Evolutionary conservation across 2,113 vertebrate genomes (phyloP).

Genomic region (Steatornis caripensis): DNA sequence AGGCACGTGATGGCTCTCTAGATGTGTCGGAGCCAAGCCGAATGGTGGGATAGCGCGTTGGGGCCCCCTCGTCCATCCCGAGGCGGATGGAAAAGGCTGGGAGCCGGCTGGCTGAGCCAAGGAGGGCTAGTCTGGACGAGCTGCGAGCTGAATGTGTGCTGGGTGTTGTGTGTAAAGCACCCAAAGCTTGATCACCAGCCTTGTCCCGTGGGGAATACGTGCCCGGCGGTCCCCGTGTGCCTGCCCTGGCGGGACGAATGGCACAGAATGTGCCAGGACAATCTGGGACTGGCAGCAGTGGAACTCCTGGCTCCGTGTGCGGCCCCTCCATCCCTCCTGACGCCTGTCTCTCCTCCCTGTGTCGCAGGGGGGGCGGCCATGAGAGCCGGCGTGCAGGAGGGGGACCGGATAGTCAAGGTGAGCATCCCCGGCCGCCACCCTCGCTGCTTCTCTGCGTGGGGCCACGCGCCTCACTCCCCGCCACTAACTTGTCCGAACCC

Average conservation of each 20-base stretch:
- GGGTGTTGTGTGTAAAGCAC: background rate
- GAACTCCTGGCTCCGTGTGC: background rate
- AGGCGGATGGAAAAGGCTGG: background rate
- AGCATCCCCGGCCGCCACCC: background rate
- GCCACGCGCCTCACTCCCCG: accelerated
- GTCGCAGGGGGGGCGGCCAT: slow-evolving; percentile 88
- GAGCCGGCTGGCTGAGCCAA: background rate
- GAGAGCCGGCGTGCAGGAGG: slow-evolving; percentile 92
- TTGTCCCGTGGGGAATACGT: accelerated
- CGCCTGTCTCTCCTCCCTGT: background rate
- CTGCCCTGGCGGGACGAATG: background rate
- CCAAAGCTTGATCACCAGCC: background rate
- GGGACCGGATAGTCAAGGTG: slow-evolving; percentile 94
- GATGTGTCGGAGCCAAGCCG: background rate
- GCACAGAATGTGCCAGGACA: background rate
- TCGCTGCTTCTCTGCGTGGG: accelerated
- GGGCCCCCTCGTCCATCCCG: background rate
- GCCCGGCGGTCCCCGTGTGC: background rate
- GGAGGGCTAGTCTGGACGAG: background rate
- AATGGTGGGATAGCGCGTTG: background rate
- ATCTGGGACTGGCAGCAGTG: accelerated
- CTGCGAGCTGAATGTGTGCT: background rate
- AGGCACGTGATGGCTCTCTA: background rate
- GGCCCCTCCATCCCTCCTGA: background rate
- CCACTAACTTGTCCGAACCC: background rate